Evolutionary conservation across 2,797 vertebrate species (phyloP), one percentile per base, ranked within the genome.

Genomic region (Serranus cabrilla): DNA sequence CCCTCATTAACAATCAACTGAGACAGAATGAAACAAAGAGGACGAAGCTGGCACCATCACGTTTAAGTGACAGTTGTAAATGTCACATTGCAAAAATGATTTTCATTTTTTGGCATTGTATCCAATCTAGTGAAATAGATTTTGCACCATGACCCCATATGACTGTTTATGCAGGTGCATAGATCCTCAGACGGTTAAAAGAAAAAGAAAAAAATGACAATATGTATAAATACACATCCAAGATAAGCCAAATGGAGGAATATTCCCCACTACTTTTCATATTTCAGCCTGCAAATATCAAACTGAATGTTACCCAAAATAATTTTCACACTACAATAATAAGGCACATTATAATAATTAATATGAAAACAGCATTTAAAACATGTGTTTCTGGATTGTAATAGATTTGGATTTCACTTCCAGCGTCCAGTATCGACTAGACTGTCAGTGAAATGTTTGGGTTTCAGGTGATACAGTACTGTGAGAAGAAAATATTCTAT

Each of bases 331-430:
- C 12, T 23, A 0, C 21, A 5, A 71, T 45, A 14, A 50, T 40
- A 69, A 82, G 64, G 70, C 64, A 72, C 74, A 39, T 3, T 18
- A 21, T 60, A 8, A 34, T 5, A n/a, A 8, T 59, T 6, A 11
- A n/a, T 10, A 51, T 25, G 25, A 27, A 18, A 13, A 34, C 47
- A 70, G 21, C 6, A 5, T n/a, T 37, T 1, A 11, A 17, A 39
- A 13, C 1, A 0, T 31, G 16, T 49, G 11, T 58, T n/a, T 67
- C 45, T 62, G 27, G 27, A 3, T 25, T 45, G 25, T 58, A 2
- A 6, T 11, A 34, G 7, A 23, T 58, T 65, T 23, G 9, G 47
- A 37, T 65, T 31, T 37, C 6, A 47, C 20, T 56, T 55, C 31
- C 25, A 45, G 43, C 18, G 16, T 45, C 43, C 34, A 34, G 5